Base-by-base conservation (phyloP, 2,113 vertebrate species). In the Pygoscelis adeliae region DNA sequence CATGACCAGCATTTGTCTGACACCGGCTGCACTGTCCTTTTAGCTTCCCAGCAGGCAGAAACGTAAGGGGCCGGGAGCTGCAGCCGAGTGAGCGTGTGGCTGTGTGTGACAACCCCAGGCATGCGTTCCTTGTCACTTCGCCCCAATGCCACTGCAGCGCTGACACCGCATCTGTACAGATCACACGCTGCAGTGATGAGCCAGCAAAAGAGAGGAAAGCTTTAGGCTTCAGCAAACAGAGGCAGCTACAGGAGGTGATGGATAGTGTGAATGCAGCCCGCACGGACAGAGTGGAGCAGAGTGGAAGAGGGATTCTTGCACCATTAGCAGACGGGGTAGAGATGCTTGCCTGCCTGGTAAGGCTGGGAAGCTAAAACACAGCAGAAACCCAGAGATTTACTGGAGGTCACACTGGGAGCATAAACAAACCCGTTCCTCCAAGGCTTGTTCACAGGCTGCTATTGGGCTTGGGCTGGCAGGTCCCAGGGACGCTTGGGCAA, bases 241-340 rank as follows among this genome's bases (percentile, higher is more conserved):
- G 56, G 66, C n/a, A 55, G 49, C n/a, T 30, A 5, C 34, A 4
- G 49, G 49, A 22, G 46, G 59, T 5, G 70, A 56, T 9, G 40
- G 62, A 11, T 55, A 44, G 27, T 0, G 17, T 5, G 52, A 34
- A 16, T 1, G 20, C 21, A 50, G 58, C 50, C 18, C 2, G 5
- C 25, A 4, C 0, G 20, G 89, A 22, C 0, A 9, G 53, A 34
- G 55, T 1, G 3, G 18, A 32, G 58, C 50, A 15, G 80, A n/a
- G 55, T n/a, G 10, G 67, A 58, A 29, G 49, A 7, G 50, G 25
- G 59, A 30, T 36, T 59, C 77, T 49, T 0, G 4, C 1, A 10
- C 55, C 3, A 0, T 14, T 13, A 32, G 59, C 61, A 73, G 40
- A 9, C 0, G 4, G 58, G 11, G 27, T 13, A 32, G 40, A 23